Evolutionary conservation across 1,140 invertebrate genomes (phyloP).

Genomic region (Saxidomus purpurata): DNA sequence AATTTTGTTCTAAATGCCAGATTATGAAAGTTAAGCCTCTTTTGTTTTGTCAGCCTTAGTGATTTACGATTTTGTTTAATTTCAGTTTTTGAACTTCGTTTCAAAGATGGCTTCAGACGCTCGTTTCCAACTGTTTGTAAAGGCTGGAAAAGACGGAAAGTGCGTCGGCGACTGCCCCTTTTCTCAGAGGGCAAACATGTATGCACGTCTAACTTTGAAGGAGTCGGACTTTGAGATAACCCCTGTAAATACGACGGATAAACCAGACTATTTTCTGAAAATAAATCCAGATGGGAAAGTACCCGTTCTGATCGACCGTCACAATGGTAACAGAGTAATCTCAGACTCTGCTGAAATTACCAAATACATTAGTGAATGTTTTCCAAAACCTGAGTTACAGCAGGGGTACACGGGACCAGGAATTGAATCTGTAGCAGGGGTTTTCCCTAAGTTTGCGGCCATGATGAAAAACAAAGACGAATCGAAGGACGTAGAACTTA

Average conservation of each 20-base stretch:
- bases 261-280: slow-evolving; percentile 86
- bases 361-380: slow-evolving; percentile 86
- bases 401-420: slow-evolving; percentile 84
- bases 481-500: slow-evolving; percentile 80
- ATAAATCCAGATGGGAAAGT: slow-evolving; percentile 86
- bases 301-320: slow-evolving; percentile 86
- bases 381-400: slow-evolving; percentile 82
- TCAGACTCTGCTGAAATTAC: slow-evolving; percentile 87
- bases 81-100: background rate
- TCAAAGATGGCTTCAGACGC: background rate
- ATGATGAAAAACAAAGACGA: slow-evolving; percentile 86
- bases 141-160: slow-evolving; percentile 87
- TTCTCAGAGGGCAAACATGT: slow-evolving; percentile 87
- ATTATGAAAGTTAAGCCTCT: no score
- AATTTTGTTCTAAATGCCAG: no score
- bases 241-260: slow-evolving; percentile 87
- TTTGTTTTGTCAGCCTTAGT: no score
- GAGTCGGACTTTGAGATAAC: slow-evolving; percentile 82
- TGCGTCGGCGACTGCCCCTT: slow-evolving; percentile 88
- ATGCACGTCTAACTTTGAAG: slow-evolving; percentile 85
- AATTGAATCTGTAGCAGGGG: slow-evolving; percentile 84
- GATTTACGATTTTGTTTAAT: no score
- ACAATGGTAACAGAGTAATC: slow-evolving; percentile 72
- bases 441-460: slow-evolving; percentile 88
- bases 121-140: slow-evolving; percentile 86